Base-by-base conservation (phyloP, 1,140 invertebrate species). In the Diachasmimorpha longicaudata region DNA sequence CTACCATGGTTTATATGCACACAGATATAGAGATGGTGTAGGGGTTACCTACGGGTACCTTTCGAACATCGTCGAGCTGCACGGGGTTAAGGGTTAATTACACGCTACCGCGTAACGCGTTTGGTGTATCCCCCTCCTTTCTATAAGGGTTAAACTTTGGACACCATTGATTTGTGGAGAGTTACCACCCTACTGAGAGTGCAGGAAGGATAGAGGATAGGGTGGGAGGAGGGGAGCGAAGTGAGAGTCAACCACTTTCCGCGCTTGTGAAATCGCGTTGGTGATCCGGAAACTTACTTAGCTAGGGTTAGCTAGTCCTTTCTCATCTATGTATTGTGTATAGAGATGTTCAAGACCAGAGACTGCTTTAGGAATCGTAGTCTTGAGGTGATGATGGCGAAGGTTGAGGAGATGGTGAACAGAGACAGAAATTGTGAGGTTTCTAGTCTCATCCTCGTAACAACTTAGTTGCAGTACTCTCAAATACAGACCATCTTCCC, bases 101-200 rank as follows among this genome's bases (percentile, higher is more conserved):
- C 80, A 82, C 81, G 80, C 78, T 80, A 72, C 81, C 80, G 78
- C 78, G 79, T 84, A 83, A 81, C 79, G 76, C 77, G 80, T 79
- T 77, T 70, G 46, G 79, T 63, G 14, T 63, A 68, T 19, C 66
- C n/a, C 23, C 14, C 0, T 37, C 31, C 66, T 37, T 68, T 36
- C 66, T 37, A 14, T 81, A 78, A 74, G 78, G 77, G 78, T 84
- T 82, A 80, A 85, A 85, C 84, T 85, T 85, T 84, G 78, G 81
- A 83, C 83, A 82, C 79, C 82, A 84, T 85, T 84, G 84, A 85
- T 85, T 85, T 84, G 82, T 84, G 80, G 80, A 66, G 69, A 80
- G 73, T 75, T 78, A 79, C 74, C 72, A 68, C 16, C 48, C 4
- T 21, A 68, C 36, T 46, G 42, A 39, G 63, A 77, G 76, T 70